Percentiles rank a stretch among this genome's conserved stretches.
Evolutionary conservation across 2,888 invertebrate genomes (phyloP).

Genomic region (Andricus quercusramuli): DNA sequence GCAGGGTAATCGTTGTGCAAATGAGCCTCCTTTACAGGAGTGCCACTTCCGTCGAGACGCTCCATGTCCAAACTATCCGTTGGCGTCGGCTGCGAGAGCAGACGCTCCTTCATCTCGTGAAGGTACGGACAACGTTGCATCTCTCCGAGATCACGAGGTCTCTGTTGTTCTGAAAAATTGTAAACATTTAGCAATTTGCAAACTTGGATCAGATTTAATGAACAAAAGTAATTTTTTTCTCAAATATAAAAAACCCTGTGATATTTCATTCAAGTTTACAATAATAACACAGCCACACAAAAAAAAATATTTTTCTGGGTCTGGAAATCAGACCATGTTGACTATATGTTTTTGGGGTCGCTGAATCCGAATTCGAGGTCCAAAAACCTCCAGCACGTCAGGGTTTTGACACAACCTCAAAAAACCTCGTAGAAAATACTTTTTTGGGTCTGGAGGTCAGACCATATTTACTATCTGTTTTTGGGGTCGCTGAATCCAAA

Average conservation of each 20-base stretch:
- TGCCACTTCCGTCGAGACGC: conserved; percentile 80
- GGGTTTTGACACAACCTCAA: too few relatives aligned
- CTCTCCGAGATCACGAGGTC: conserved; percentile 78
- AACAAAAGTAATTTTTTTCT: not conserved
- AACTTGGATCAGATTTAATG: not conserved
- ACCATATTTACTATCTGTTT: too few relatives aligned
- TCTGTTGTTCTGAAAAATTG: conserved; percentile 68
- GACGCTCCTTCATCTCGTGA: conserved; percentile 95
- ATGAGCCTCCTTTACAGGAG: conserved; percentile 77
- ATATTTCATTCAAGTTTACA: not conserved
- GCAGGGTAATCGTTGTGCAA: conserved; percentile 78
- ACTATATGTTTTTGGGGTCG: too few relatives aligned
- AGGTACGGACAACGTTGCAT: conserved; percentile 95
- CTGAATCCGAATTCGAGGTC: too few relatives aligned
- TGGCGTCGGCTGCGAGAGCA: conserved; percentile 85
- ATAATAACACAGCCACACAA: too few relatives aligned
- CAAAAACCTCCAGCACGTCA: too few relatives aligned
- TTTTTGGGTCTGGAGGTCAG: too few relatives aligned
- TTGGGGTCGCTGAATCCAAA: too few relatives aligned
- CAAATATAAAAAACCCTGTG: not conserved
- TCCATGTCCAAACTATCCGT: conserved; percentile 85
- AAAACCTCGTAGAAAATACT: too few relatives aligned
- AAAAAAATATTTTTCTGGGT: too few relatives aligned
- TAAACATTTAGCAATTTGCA: not conserved
- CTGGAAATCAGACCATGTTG: too few relatives aligned